Conservation (phyloP, 1,140 invertebrate genomes). For the Marisa cornuarietis region DNA sequence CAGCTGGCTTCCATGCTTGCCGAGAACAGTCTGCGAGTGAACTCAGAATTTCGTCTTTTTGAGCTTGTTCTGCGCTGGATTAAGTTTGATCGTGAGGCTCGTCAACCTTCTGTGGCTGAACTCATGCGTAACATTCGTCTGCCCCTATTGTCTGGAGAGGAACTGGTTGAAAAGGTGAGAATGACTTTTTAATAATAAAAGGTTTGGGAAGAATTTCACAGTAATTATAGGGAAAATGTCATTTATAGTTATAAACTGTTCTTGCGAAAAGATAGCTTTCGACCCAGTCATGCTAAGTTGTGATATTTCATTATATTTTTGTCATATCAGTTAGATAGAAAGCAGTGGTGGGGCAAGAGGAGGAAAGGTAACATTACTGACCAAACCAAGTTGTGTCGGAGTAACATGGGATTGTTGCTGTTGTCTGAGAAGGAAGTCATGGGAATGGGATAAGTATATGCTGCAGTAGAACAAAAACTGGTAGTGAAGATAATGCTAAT, state of each 20-base stretch:
- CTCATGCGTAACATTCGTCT: constrained; percentile 61
- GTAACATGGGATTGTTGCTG: too few species aligned
- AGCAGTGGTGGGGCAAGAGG: too few species aligned
- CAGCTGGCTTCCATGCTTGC: constrained; percentile 55
- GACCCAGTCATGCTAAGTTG: too few species aligned
- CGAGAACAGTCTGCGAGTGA: constrained; percentile 55
- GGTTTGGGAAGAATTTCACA: too few species aligned
- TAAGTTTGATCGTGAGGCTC: constrained; percentile 37
- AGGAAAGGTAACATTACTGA: too few species aligned
- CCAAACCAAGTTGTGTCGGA: too few species aligned
- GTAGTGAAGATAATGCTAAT: too few species aligned
- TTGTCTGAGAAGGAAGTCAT: too few species aligned
- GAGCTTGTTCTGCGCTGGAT: constrained; percentile 60
- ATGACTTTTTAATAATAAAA: not conserved
- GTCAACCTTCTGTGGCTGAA: constrained; percentile 48
- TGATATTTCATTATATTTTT: too few species aligned
- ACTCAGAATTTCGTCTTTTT: constrained; percentile 60
- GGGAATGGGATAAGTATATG: too few species aligned
- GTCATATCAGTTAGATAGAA: too few species aligned
- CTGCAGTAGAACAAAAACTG: too few species aligned
- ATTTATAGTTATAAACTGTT: not conserved
- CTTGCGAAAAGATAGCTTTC: not conserved
- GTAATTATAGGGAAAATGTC: not conserved
- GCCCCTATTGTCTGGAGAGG: constrained; percentile 60
- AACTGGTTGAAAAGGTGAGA: constrained; percentile 63